Base-by-base conservation (phyloP, 1,140 invertebrate genomes). In the Drosophila nikananu region DNA sequence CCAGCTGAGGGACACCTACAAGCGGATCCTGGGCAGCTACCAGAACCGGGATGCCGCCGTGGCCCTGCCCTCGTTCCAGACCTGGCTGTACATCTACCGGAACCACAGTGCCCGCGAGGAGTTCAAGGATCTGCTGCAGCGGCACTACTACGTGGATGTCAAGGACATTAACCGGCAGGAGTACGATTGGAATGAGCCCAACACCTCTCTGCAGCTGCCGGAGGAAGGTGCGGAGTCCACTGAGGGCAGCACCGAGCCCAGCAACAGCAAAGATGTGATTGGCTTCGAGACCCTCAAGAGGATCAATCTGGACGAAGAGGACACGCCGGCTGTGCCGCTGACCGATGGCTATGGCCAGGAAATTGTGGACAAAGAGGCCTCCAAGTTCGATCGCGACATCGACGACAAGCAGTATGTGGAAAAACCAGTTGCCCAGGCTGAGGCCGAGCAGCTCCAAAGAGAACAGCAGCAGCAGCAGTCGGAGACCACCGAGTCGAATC, bases 81-180 rank as follows among this genome's bases (percentile, higher is more conserved):
- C 95, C 65, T 95, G 94, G 93, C 94, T 95, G 78, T 95, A 95
- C 72, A 94, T 95, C 46, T 95, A 95, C 80, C 95, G 95, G 78
- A 95, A 95, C 62, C 94, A 95, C 76, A 94, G 94, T 1, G 94
- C 95, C 3, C 93, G 94, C 62, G 94, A 95, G 44, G 94, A 95
- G 27, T 95, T 94, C 61, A 95, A 94, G 78, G 93, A 94, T 73
- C 92, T 95, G 58, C 81, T 95, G 27, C 91, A 94, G 86, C 93
- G 95, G 54, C 94, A 94, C 81, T 95, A 95, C 75, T 92, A 94
- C 17, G 95, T 95, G 41, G 94, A 95, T 39, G 95, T 95, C 0
- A 93, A 94, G 82, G 94, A 94, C 37, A 94, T 95, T 8, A 94
- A 94, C 65, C 91, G 90, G 51, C 93, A 94, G 63, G 92, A 94